Evolutionary conservation across 1,140 invertebrate genomes (phyloP), one percentile per base, ranked within the genome.

Genomic region (Chironomus tepperi): DNA sequence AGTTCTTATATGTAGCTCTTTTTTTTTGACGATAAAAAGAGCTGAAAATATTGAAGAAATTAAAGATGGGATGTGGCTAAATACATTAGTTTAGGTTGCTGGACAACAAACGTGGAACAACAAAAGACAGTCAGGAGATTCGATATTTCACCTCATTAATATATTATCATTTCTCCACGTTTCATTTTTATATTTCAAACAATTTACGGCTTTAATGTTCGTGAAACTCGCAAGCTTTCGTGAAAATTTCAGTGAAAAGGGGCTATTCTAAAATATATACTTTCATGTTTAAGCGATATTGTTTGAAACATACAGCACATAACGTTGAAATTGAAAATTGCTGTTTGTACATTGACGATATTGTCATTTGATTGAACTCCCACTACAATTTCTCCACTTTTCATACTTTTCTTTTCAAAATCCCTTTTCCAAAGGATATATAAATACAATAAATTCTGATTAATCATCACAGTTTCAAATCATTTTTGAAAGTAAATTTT

Each of bases 161-260:
- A 57, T n/a, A 57, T 57, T 57, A 57, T 57, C 47, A 57, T 57
- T 57, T 57, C 47, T n/a, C 47, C 47, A 57, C n/a, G 47, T 15
- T n/a, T 57, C 47, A 12, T 57, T n/a, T 57, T 57, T 57, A 57
- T 5, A 57, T 57, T 57, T 34, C 24, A 34, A 34, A 34, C 24
- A 34, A 5, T 34, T 34, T 34, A 34, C 24, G 24, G n/a, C 47
- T 15, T 57, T 12, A 57, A 57, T n/a, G 47, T 57, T 57, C 47
- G n/a, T 57, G 10, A 57, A 15, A 1, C 12, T 57, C 47, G 47
- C 47, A 12, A 57, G 47, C 12, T 57, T 57, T 57, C 47, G 47
- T 57, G 47, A 57, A 57, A 57, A n/a, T 12, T 57, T 57, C 47
- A n/a, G 24, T 57, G 8, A 10, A 57, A 57, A 57, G n/a, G 12